Evolutionary conservation across 2,113 vertebrate species (phyloP).

Genomic region (Pseudorhombus dupliciocellatus): DNA sequence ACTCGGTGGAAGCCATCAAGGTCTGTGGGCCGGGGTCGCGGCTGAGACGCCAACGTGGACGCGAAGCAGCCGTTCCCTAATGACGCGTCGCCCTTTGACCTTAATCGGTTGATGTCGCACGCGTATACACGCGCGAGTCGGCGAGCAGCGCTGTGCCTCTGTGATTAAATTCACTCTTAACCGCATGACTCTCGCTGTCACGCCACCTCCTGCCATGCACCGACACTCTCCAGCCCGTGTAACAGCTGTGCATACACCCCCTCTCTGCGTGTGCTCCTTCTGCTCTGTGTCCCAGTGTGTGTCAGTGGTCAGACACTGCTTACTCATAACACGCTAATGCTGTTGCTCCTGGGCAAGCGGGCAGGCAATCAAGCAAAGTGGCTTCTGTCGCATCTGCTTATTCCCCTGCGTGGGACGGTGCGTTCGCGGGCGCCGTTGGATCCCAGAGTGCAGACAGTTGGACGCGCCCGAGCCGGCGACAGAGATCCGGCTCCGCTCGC

Average conservation of each 20-base stretch:
- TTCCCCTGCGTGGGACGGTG: slow-evolving; percentile 14
- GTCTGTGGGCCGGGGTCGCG: slow-evolving; percentile 74
- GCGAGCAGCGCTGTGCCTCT: slow-evolving; percentile 35
- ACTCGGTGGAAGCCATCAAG: slow-evolving; percentile 98
- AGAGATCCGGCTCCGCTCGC: slow-evolving; percentile 30
- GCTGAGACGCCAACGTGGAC: slow-evolving; percentile 2
- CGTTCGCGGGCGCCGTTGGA: too few species aligned
- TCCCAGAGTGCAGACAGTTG: slow-evolving; percentile 38
- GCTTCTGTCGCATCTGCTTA: slow-evolving; percentile 27
- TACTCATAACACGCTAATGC: slow-evolving; percentile 72
- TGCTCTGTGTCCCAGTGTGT: slow-evolving; percentile 61
- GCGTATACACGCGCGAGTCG: not conserved
- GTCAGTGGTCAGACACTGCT: slow-evolving; percentile 74
- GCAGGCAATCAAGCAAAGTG: slow-evolving; percentile 22
- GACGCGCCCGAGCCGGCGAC: slow-evolving; percentile 19
- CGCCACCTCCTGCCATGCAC: slow-evolving; percentile 40
- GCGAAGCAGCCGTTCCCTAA: slow-evolving; percentile 26
- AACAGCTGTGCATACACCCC: slow-evolving; percentile 46
- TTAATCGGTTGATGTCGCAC: slow-evolving; percentile 43
- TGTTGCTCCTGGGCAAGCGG: slow-evolving; percentile 19
- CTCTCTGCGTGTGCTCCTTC: slow-evolving; percentile 16
- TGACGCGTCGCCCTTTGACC: slow-evolving; percentile 27
- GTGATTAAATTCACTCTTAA: slow-evolving; percentile 54
- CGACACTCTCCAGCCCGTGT: slow-evolving; percentile 34
- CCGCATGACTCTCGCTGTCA: slow-evolving; percentile 65